phyloP scores from a whole-genome alignment of 2,888 invertebrate genomes.

The Escarpia spicata region DNA sequence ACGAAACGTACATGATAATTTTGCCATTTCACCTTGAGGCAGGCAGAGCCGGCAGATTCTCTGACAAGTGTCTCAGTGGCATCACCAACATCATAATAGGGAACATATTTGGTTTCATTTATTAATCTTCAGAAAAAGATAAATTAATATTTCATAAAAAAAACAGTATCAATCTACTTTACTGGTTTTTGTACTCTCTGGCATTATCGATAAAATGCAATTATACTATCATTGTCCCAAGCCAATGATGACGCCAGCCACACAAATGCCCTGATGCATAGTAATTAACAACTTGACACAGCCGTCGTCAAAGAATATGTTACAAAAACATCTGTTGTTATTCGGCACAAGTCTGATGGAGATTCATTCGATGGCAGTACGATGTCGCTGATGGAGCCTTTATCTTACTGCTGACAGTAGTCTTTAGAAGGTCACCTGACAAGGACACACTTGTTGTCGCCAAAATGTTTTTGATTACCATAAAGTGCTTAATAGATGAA shows the following conservation, averaged over 20 bases:
- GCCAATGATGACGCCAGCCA: not conserved
- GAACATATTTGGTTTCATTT: not conserved
- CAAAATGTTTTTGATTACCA: not conserved
- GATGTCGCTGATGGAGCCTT: not conserved
- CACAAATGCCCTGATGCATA: not conserved
- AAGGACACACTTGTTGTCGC: not conserved
- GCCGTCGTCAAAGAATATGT: not conserved
- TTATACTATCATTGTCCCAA: not conserved
- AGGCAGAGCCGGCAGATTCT: not conserved
- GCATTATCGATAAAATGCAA: not conserved
- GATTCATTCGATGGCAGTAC: not conserved
- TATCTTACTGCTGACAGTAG: not conserved
- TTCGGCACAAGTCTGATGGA: not conserved
- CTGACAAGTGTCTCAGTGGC: not conserved
- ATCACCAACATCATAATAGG: not conserved
- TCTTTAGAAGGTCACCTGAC: not conserved
- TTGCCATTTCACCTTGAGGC: too few species aligned
- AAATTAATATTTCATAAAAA: not conserved
- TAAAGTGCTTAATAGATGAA: not conserved
- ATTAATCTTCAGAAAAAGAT: not conserved
- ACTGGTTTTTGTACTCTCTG: not conserved
- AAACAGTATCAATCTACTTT: not conserved
- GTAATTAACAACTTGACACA: not conserved
- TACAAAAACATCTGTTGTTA: not conserved
- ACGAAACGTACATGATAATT: too few species aligned